These are phyloP conservation scores for Falcaria lacertinaria DNA, from an alignment of 2,888 invertebrate species.

Conservation along the genomic window DNA sequence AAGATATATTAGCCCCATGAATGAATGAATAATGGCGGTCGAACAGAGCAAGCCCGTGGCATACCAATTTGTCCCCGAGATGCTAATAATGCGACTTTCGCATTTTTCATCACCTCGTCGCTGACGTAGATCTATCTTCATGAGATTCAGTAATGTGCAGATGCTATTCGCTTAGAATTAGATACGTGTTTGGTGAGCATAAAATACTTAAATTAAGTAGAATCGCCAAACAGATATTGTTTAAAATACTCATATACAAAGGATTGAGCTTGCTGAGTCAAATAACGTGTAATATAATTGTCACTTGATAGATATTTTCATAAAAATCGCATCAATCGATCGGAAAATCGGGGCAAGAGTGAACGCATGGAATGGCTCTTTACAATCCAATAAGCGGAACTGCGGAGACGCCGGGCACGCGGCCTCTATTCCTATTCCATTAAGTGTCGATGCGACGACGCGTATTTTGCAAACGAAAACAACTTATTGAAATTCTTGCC, in stretches of 20 bases:
- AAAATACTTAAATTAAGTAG: too few relatives aligned
- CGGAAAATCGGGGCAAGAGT: slow-evolving; percentile 19
- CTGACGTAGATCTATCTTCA: slow-evolving; percentile 53
- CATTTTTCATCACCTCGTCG: slow-evolving; percentile 62
- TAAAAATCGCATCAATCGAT: slow-evolving; percentile 12
- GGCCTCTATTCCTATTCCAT: slow-evolving; percentile 68
- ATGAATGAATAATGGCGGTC: slow-evolving; percentile 74
- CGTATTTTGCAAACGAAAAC: slow-evolving; percentile 79
- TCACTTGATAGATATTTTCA: not conserved
- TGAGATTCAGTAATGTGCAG: slow-evolving; percentile 22
- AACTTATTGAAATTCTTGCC: slow-evolving; percentile 78
- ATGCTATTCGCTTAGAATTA: too few relatives aligned
- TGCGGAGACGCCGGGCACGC: slow-evolving; percentile 34
- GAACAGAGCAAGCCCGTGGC: slow-evolving; percentile 59
- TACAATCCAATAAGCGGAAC: slow-evolving; percentile 62
- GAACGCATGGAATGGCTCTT: slow-evolving; percentile 37
- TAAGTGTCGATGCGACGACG: slow-evolving; percentile 70
- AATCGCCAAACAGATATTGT: too few relatives aligned
- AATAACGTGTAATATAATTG: too few relatives aligned
- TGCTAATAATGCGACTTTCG: slow-evolving; percentile 65
- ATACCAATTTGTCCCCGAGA: slow-evolving; percentile 69
- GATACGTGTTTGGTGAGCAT: too few relatives aligned
- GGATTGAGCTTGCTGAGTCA: too few relatives aligned
- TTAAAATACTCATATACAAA: too few relatives aligned
- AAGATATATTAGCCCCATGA: slow-evolving; percentile 57